Conservation (phyloP, 1,140 invertebrate species). For the Nasonia giraulti region DNA sequence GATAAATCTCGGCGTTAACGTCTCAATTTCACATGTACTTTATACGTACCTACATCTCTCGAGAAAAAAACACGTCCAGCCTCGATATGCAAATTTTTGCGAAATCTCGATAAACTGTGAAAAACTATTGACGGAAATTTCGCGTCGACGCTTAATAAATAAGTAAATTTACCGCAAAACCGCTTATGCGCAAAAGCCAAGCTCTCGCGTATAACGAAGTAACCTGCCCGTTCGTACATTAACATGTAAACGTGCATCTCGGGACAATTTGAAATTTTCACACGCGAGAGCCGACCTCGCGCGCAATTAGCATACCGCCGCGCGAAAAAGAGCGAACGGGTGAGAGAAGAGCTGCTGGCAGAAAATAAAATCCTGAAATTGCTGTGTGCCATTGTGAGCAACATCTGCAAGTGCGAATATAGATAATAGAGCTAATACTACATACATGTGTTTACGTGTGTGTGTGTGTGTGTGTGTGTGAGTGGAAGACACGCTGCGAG, state of each 20-base stretch:
- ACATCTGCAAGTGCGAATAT: neutral
- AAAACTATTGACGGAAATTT: too few relatives aligned
- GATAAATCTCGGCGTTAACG: neutral
- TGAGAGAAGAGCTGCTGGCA: neutral
- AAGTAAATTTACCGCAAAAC: too few relatives aligned
- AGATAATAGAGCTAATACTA: neutral
- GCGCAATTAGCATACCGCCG: neutral
- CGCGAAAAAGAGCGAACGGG: neutral
- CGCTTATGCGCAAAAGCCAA: too few relatives aligned
- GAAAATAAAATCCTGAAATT: constrained; percentile 12
- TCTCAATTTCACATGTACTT: neutral
- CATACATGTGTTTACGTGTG: neutral
- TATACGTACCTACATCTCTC: too few relatives aligned
- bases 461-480: neutral
- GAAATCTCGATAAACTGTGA: too few relatives aligned
- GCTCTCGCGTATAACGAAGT: too few relatives aligned
- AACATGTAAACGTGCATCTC: neutral
- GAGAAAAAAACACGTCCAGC: too few relatives aligned
- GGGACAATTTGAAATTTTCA: constrained; percentile 2
- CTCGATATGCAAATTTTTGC: too few relatives aligned
- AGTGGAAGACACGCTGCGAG: neutral
- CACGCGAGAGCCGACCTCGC: neutral
- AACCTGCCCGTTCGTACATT: too few relatives aligned
- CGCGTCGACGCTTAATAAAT: too few relatives aligned
- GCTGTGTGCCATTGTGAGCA: neutral